phyloP scores from a whole-genome alignment of 2,113 vertebrate genomes.

The Antechinus stuartii region DNA sequence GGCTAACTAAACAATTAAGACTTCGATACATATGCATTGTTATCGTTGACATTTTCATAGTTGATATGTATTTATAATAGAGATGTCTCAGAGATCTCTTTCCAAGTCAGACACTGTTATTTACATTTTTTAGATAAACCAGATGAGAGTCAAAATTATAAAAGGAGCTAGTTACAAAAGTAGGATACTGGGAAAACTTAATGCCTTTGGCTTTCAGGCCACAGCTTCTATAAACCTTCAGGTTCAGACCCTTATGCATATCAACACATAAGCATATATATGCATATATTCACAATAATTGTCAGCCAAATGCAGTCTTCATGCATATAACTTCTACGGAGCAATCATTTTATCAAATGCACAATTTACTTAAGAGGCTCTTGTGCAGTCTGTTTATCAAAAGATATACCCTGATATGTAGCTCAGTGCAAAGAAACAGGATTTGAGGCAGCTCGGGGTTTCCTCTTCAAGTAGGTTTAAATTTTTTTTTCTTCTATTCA shows the following conservation, averaged over 20 bases:
- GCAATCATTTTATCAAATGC: slow-evolving; percentile 35
- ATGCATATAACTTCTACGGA: not conserved
- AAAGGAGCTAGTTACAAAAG: slow-evolving; percentile 47
- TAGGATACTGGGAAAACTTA: not conserved
- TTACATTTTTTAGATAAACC: slow-evolving; percentile 51
- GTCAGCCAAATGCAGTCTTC: not conserved
- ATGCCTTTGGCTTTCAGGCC: slow-evolving; percentile 6
- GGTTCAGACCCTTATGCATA: not conserved
- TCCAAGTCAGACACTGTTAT: not conserved
- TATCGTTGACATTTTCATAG: slow-evolving; percentile 50
- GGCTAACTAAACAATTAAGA: slow-evolving; percentile 37
- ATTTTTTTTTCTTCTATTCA: slow-evolving; percentile 68
- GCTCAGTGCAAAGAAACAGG: slow-evolving; percentile 55
- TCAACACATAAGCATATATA: not conserved
- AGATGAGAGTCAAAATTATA: not conserved
- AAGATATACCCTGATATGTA: slow-evolving; percentile 66
- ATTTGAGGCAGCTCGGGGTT: slow-evolving; percentile 76
- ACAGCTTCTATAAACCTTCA: not conserved
- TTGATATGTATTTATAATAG: slow-evolving; percentile 40
- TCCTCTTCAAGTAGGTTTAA: slow-evolving; percentile 81
- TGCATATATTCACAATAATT: not conserved
- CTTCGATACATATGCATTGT: not conserved
- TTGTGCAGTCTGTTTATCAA: slow-evolving; percentile 60
- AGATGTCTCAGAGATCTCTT: not conserved
- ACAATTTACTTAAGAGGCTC: slow-evolving; percentile 63